Base-by-base conservation (phyloP, 2,888 invertebrate species). In the Margaritifera margaritifera region DNA sequence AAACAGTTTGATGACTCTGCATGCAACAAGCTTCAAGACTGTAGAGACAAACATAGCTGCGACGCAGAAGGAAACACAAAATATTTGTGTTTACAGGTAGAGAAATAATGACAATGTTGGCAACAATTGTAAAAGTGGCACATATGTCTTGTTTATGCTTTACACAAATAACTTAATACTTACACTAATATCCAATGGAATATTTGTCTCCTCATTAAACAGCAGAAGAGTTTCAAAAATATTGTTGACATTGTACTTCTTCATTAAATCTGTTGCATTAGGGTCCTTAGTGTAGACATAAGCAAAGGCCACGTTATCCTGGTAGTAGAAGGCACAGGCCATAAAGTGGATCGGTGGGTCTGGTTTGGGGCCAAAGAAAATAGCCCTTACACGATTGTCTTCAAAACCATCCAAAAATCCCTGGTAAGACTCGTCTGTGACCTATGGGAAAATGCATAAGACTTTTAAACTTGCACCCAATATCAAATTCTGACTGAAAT, bases 351-450 rank as follows among this genome's bases (percentile, higher is more conserved):
- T 92, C 64, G 96, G 93, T 66, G 95, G 93, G 18, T 93, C 93
- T 86, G 95, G 95, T 56, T 89, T 84, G 22, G 86, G 87, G 56
- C 89, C 89, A 90, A 97, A 95, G 84, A 98, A 94, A 67, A 98
- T 91, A 50, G 95, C 96, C 77, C 97, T 93, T 57, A 98, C 96
- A 89, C 94, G 93, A 90, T 98, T 98, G 91, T 98, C 98, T 72
- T 93, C 93, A 94, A 97, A 98, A 66, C 96, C 96, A 60, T 93
- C 93, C 52, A 98, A 92, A 89, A 97, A 98, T 11, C 31, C 8
- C 31, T 55, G 55, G n/a, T n/a, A 55, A 5, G 8, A 8, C 55
- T 11, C 55, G 11, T 55, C n/a, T 55, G 4, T 55, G 6, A 55
- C 55, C 15, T 55, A 24, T 1, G 31, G 31, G n/a, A 31, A 31